These are phyloP conservation scores for Pocillopora damicornis DNA, from an alignment of 64 coral and sea anemone species.

Conservation along the genomic window DNA sequence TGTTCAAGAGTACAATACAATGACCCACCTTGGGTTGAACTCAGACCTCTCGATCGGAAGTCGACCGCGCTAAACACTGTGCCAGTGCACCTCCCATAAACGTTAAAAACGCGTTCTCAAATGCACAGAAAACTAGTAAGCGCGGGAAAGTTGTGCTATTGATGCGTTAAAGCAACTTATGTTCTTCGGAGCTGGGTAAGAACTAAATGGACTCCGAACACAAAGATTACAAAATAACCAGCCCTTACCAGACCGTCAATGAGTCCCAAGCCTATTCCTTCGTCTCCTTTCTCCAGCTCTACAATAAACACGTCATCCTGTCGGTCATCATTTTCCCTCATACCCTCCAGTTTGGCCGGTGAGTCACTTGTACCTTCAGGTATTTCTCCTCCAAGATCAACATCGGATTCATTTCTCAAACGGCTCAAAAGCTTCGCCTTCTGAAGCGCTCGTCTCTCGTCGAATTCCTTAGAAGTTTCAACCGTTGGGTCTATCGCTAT, in stretches of 20 bases:
- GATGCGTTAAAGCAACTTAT: background rate
- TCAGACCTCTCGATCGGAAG: too few species aligned
- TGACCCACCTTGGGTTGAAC: too few species aligned
- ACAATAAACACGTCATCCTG: slow-evolving; percentile 99
- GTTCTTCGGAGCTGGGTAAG: background rate
- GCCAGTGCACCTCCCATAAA: background rate
- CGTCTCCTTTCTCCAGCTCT: slow-evolving; percentile 68
- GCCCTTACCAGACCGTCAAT: slow-evolving; percentile 94
- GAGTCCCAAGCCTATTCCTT: slow-evolving; percentile 87
- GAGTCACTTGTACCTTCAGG: slow-evolving; percentile 20
- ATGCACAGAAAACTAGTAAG: background rate
- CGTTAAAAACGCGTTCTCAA: background rate
- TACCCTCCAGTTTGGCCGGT: slow-evolving; percentile 65
- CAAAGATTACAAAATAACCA: background rate
- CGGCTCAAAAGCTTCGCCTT: slow-evolving; percentile 52
- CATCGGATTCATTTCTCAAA: slow-evolving; percentile 36
- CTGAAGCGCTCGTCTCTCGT: slow-evolving; percentile 32
- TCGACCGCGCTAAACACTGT: too few species aligned
- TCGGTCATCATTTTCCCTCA: slow-evolving; percentile 77
- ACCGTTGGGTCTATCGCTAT: slow-evolving; percentile 17
- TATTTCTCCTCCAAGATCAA: slow-evolving; percentile 16
- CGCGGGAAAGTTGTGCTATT: background rate
- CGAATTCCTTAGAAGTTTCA: slow-evolving; percentile 33
- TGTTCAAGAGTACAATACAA: too few species aligned
- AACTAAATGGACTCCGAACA: background rate